Evolutionary conservation across 2,888 invertebrate genomes (phyloP).

Genomic region (Dione vanillae): DNA sequence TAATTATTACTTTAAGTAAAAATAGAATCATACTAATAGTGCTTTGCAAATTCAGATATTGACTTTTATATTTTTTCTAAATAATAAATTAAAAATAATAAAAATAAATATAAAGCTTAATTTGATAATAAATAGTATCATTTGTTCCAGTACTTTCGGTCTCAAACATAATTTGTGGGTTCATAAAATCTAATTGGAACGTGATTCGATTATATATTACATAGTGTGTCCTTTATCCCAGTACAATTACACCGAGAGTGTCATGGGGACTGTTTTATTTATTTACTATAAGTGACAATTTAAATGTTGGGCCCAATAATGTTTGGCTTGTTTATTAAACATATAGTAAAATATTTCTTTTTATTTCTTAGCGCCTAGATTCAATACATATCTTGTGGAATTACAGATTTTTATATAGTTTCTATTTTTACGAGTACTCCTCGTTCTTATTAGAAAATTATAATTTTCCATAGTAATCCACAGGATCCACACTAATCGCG

Average conservation of each 20-base stretch:
- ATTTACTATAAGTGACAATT: constrained; percentile 25
- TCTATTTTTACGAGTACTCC: too few relatives aligned
- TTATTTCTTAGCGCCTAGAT: too few relatives aligned
- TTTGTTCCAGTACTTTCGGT: background rate
- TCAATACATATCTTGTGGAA: too few relatives aligned
- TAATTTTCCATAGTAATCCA: too few relatives aligned
- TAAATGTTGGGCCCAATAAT: background rate
- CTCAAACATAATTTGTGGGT: background rate
- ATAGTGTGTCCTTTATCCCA: background rate
- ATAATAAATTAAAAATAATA: background rate
- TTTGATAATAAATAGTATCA: background rate
- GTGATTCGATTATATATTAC: background rate
- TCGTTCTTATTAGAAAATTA: too few relatives aligned
- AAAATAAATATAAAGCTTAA: background rate
- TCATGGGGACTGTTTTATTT: constrained; percentile 11
- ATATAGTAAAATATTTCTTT: too few relatives aligned
- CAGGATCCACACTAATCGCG: too few relatives aligned
- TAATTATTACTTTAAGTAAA: too few relatives aligned
- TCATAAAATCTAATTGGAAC: constrained; percentile 3
- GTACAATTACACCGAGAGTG: background rate
- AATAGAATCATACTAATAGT: too few relatives aligned
- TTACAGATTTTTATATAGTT: too few relatives aligned
- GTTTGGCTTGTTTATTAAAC: too few relatives aligned
- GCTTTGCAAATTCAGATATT: too few relatives aligned
- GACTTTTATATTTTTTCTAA: background rate